Evolutionary conservation across 2,797 vertebrate genomes (phyloP), one percentile per base, ranked within the genome.

Genomic region (Sebastes nivosus): DNA sequence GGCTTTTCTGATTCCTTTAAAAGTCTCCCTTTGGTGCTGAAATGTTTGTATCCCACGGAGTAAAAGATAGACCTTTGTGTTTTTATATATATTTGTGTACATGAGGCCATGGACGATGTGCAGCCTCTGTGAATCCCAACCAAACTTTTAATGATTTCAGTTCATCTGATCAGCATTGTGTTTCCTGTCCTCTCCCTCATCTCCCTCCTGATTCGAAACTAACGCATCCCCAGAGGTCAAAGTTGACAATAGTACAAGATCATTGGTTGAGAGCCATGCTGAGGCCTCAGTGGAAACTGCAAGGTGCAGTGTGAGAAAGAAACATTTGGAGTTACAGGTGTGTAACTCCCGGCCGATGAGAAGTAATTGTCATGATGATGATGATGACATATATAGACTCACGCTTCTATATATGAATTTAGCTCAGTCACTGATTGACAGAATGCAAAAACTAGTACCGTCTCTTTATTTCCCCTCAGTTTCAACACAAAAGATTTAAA

Each of bases 401-500:
- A 84, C 58, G 71, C 85, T 79, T 95, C 95, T 96, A 96, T 96
- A 96, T 96, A 95, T 96, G 95, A 58, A 85, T 78, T 61, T 87
- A 88, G 82, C 81, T 90, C 72, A 60, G 61, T 82, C 67, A 81
- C 50, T 16, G 80, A 50, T 52, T 59, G 75, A 79, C 64, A 80
- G 77, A 86, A 93, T 93, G 89, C 85, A 91, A 91, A 81, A 79
- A 85, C 77, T 46, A 79, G 69, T 64, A 52, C 75, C 20, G 42
- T 75, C 73, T 72, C 79, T 96, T 95, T 96, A 96, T 96, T 96
- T 96, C 94, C 94, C 60, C 94, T 96, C 94, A 88, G 50, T 81
- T 86, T 91, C 67, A 70, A 29, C 20, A 52, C 50, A 52, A 52
- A 52, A 8, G 36, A 67, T 4, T n/a, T 7, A 8, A 74, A 85